A percentile compares a stretch with the other conserved stretches of the same genome.
phyloP scores from a whole-genome alignment of 2,797 vertebrate genomes.

The Ambastaia sidthimunki region DNA sequence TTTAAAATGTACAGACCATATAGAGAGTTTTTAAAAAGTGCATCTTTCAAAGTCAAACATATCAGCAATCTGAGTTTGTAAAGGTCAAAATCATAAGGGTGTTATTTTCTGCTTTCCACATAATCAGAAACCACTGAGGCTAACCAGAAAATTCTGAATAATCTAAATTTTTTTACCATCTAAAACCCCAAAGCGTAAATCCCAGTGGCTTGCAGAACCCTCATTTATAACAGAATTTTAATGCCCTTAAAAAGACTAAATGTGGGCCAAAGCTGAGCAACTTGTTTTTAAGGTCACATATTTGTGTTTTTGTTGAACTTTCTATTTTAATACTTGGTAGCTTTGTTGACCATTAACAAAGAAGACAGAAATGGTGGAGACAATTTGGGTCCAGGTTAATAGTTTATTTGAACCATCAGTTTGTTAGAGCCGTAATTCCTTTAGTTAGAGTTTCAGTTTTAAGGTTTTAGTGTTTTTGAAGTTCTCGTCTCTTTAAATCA shows the following conservation, averaged over 20 bases:
- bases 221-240: background rate
- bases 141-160: constrained; percentile 7
- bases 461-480: background rate
- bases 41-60: constrained; percentile 12
- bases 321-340: no score
- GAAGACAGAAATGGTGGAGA: no score
- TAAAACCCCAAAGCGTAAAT: background rate
- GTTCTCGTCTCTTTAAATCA: background rate
- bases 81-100: constrained; percentile 59
- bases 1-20: no score
- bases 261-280: no score
- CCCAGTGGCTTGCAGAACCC: background rate
- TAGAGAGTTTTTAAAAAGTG: background rate
- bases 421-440: background rate
- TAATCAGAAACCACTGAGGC: constrained; percentile 48
- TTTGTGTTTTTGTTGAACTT: no score
- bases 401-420: background rate
- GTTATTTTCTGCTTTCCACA: constrained; percentile 34
- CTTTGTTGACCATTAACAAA: no score
- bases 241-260: background rate
- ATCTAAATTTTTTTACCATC: background rate
- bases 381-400: background rate
- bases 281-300: background rate
- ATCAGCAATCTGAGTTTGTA: constrained; percentile 54
- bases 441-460: background rate